A percentile compares a stretch with the other conserved stretches of the same genome.
Evolutionary conservation across 2,113 vertebrate genomes (phyloP).

Genomic region (Poicephalus meyeri): DNA sequence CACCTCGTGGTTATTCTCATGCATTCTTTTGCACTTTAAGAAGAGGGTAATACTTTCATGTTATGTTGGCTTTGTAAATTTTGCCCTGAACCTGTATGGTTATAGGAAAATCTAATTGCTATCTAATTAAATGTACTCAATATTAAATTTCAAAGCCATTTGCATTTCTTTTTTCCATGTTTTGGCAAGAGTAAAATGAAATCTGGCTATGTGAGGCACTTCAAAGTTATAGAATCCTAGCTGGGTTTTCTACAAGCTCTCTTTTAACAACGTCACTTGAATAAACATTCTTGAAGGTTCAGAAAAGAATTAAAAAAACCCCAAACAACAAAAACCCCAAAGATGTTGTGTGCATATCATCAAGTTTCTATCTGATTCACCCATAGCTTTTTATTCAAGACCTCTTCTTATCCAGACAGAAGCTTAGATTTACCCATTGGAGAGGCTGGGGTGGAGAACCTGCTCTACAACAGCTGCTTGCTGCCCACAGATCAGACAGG

Average conservation of each 20-base stretch:
- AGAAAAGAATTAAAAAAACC: neutral
- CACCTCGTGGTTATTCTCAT: neutral
- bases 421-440: neutral
- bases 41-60: neutral
- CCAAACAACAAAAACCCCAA: neutral
- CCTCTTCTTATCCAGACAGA: neutral
- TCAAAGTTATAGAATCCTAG: neutral
- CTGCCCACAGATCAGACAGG: neutral
- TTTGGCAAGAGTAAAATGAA: neutral
- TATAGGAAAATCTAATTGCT: neutral
- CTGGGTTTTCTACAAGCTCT: neutral
- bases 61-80: neutral
- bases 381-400: neutral
- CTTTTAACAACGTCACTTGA: neutral
- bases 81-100: neutral
- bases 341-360: neutral
- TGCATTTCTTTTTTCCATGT: neutral
- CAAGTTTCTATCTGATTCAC: neutral
- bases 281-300: neutral
- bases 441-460: neutral
- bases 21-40: neutral
- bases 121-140: neutral
- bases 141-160: neutral
- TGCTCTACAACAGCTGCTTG: conserved; percentile 1
- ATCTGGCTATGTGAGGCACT: neutral